Evolutionary conservation across 2,888 invertebrate genomes (phyloP).

Genomic region (Dryocosmus kuriphilus): DNA sequence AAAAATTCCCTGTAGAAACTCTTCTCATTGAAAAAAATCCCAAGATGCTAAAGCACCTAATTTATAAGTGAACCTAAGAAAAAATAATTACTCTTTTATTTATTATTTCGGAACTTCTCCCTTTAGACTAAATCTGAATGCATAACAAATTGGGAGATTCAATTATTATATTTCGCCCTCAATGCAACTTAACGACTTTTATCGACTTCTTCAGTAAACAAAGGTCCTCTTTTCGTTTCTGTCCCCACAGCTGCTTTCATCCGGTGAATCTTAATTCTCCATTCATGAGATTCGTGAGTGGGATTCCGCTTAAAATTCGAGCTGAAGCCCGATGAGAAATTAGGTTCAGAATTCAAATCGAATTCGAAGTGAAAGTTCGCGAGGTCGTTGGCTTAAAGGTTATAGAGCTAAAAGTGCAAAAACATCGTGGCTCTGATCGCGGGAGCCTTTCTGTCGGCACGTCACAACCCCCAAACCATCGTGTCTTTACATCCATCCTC

Average conservation of each 20-base stretch:
- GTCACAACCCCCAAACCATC: constrained; percentile 4
- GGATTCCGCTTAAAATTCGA: constrained; percentile 29
- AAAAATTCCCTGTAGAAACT: too few relatives aligned
- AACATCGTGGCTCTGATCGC: neutral
- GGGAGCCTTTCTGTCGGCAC: neutral
- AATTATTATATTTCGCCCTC: neutral
- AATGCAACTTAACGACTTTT: constrained; percentile 27
- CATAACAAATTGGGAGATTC: neutral
- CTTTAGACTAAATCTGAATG: neutral
- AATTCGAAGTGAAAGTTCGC: constrained; percentile 25
- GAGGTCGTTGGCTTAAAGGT: constrained; percentile 4
- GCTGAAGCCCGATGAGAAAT: constrained; percentile 26
- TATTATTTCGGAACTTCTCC: neutral
- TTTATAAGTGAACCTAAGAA: too few relatives aligned
- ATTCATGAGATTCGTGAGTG: constrained; percentile 32
- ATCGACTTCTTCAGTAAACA: constrained; percentile 21
- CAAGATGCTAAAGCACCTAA: too few relatives aligned
- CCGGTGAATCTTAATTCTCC: constrained; percentile 9
- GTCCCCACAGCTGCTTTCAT: neutral
- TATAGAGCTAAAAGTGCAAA: neutral
- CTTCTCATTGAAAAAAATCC: too few relatives aligned
- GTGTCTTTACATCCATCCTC: neutral
- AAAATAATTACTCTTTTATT: neutral
- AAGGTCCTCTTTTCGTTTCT: neutral
- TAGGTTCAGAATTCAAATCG: constrained; percentile 27